phyloP scores from a whole-genome alignment of 92 coral and sea anemone genomes.

The Heliopora coerulea region DNA sequence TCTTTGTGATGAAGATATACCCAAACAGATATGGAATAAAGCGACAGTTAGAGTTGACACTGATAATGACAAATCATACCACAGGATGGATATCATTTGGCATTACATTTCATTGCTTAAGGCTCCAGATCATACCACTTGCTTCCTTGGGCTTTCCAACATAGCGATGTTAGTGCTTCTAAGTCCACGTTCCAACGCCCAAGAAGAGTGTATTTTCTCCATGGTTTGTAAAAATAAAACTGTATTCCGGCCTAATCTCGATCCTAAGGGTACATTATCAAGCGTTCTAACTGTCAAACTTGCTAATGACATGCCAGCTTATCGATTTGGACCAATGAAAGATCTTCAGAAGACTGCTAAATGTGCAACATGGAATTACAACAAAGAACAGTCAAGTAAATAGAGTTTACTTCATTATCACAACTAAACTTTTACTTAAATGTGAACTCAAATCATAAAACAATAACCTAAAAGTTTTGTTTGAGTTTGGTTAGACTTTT shows the following conservation, averaged over 20 bases:
- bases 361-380: conserved; percentile 49
- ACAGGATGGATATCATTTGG: conserved; percentile 62
- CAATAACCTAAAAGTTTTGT: too few relatives aligned
- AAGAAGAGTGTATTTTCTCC: conserved; percentile 17
- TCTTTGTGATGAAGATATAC: conserved; percentile 45
- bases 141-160: conserved; percentile 48
- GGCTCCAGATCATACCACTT: conserved; percentile 44
- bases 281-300: conserved; percentile 58
- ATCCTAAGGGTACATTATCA: conserved; percentile 50
- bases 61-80: conserved; percentile 51
- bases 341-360: conserved; percentile 56
- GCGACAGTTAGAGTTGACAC: conserved; percentile 33
- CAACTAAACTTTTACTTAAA: too few relatives aligned
- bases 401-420: too few relatives aligned
- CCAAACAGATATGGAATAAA: conserved; percentile 51
- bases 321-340: conserved; percentile 52
- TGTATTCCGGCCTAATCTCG: conserved; percentile 57
- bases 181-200: conserved; percentile 18
- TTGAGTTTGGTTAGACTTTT: too few relatives aligned
- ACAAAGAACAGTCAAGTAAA: conserved; percentile 43
- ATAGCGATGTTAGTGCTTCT: conserved; percentile 39
- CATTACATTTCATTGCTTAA: conserved; percentile 41
- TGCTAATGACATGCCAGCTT: conserved; percentile 51
- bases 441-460: too few relatives aligned
- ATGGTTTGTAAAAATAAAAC: conserved; percentile 50